A percentile compares a stretch with the other conserved stretches of the same genome.
These are phyloP conservation scores for Druon quercuslanigerum DNA, from an alignment of 1,140 invertebrate species.

Conservation along the genomic window DNA sequence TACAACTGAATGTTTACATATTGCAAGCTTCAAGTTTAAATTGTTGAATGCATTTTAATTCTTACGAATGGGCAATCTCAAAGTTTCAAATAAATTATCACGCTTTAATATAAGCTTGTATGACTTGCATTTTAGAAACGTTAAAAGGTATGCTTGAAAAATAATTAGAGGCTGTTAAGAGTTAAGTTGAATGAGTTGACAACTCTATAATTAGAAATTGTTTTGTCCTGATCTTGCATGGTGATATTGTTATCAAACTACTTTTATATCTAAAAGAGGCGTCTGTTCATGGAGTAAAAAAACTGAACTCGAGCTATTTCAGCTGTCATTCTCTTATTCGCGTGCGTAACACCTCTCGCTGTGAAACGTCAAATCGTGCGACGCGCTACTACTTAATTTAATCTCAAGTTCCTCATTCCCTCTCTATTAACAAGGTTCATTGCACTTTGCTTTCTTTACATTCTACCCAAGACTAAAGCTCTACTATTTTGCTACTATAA, in stretches of 20 bases:
- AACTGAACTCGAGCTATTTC: constrained; percentile 20
- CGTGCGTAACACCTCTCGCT: constrained; percentile 29
- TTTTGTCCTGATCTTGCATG: not conserved
- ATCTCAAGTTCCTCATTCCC: constrained; percentile 30
- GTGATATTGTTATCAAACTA: constrained; percentile 31
- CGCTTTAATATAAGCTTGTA: not conserved
- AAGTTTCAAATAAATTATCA: too few species aligned
- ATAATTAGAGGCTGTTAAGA: constrained; percentile 2
- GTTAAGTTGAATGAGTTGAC: constrained; percentile 4
- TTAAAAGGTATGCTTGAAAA: not conserved
- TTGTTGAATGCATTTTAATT: too few species aligned
- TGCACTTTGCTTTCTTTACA: constrained; percentile 26
- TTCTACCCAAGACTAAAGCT: not conserved
- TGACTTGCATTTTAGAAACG: not conserved
- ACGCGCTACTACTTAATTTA: constrained; percentile 30
- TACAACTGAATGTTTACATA: too few species aligned
- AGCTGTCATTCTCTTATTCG: constrained; percentile 23
- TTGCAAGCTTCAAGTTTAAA: too few species aligned
- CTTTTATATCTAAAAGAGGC: constrained; percentile 24
- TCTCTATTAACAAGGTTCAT: constrained; percentile 31
- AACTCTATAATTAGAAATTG: constrained; percentile 17
- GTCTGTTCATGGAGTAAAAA: constrained; percentile 11
- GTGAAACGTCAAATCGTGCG: constrained; percentile 28
- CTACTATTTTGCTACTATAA: not conserved
- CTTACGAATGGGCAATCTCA: too few species aligned